These are phyloP conservation scores for Agraylea sexmaculata DNA, from an alignment of 1,140 invertebrate species.

Conservation along the genomic window DNA sequence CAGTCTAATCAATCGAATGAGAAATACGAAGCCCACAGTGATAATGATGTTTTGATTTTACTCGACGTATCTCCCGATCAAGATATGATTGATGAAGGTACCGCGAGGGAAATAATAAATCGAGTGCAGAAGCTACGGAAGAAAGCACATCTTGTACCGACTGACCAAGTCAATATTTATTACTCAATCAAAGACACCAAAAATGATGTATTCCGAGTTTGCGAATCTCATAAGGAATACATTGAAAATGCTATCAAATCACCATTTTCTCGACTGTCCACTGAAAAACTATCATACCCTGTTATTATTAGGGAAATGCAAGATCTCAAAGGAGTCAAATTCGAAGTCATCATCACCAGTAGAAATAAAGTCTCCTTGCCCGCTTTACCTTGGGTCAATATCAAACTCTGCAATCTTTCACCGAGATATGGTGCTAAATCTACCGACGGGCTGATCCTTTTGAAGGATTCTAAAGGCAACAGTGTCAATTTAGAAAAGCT, in stretches of 20 bases:
- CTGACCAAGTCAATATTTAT: slow-evolving; percentile 80
- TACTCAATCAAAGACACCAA: slow-evolving; percentile 53
- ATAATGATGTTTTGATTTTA: slow-evolving; percentile 74
- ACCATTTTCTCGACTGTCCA: slow-evolving; percentile 40
- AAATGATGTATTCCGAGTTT: slow-evolving; percentile 52
- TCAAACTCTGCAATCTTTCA: slow-evolving; percentile 51
- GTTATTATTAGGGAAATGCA: slow-evolving; percentile 66
- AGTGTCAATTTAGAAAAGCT: slow-evolving; percentile 42
- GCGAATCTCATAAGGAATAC: slow-evolving; percentile 57
- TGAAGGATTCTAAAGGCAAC: slow-evolving; percentile 54
- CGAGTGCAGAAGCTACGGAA: slow-evolving; percentile 95
- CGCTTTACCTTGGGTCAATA: slow-evolving; percentile 48
- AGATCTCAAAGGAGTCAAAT: slow-evolving; percentile 51
- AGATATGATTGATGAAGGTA: slow-evolving; percentile 82
- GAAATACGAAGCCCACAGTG: slow-evolving; percentile 81
- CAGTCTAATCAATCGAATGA: slow-evolving; percentile 47
- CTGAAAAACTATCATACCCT: slow-evolving; percentile 29
- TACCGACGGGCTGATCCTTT: slow-evolving; percentile 54
- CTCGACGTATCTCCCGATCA: slow-evolving; percentile 73
- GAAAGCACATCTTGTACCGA: slow-evolving; percentile 84
- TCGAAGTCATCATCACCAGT: slow-evolving; percentile 48
- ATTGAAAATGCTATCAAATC: slow-evolving; percentile 78
- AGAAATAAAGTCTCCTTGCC: slow-evolving; percentile 38
- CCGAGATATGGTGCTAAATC: slow-evolving; percentile 50
- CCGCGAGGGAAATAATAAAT: slow-evolving; percentile 91